Evolutionary conservation across 2,113 vertebrate genomes (phyloP).

Genomic region (Pao palembangensis): DNA sequence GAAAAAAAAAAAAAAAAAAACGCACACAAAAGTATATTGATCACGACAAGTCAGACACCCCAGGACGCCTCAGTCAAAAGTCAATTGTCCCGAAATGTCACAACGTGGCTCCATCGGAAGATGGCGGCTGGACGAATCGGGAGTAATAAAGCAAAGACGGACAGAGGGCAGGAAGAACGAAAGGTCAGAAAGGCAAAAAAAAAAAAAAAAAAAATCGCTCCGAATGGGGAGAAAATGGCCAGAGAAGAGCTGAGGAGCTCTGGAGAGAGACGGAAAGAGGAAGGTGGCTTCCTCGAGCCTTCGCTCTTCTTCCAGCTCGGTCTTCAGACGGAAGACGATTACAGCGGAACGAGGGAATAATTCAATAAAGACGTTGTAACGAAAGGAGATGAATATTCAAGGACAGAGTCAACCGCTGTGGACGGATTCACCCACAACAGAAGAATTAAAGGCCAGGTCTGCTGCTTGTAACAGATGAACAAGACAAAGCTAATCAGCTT

Average conservation of each 20-base stretch:
- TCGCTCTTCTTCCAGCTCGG: too few relatives aligned
- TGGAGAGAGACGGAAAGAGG: not conserved
- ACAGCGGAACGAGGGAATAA: too few relatives aligned
- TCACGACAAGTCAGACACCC: conserved; percentile 41
- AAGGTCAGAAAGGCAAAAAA: conserved; percentile 51
- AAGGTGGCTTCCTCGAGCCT: too few relatives aligned
- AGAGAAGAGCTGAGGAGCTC: conserved; percentile 18
- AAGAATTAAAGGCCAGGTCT: too few relatives aligned
- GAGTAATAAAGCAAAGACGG: conserved; percentile 27
- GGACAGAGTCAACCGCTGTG: too few relatives aligned
- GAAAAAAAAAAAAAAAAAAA: conserved; percentile 22
- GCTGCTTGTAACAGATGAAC: too few relatives aligned
- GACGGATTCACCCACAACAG: too few relatives aligned
- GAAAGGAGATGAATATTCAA: too few relatives aligned
- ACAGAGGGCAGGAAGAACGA: conserved; percentile 17
- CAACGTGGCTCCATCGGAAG: conserved; percentile 37
- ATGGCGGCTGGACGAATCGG: conserved; percentile 43
- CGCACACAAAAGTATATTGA: conserved; percentile 22
- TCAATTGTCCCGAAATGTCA: conserved; percentile 67
- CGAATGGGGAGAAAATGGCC: conserved; percentile 40
- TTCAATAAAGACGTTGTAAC: too few relatives aligned
- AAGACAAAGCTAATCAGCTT: too few relatives aligned
- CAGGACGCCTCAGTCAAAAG: conserved; percentile 36
- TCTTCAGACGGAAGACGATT: too few relatives aligned
- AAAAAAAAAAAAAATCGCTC: conserved; percentile 32